Evolutionary conservation across 2,888 invertebrate species (phyloP), one percentile per base, ranked within the genome.

Genomic region (Amphipoea lucens): DNA sequence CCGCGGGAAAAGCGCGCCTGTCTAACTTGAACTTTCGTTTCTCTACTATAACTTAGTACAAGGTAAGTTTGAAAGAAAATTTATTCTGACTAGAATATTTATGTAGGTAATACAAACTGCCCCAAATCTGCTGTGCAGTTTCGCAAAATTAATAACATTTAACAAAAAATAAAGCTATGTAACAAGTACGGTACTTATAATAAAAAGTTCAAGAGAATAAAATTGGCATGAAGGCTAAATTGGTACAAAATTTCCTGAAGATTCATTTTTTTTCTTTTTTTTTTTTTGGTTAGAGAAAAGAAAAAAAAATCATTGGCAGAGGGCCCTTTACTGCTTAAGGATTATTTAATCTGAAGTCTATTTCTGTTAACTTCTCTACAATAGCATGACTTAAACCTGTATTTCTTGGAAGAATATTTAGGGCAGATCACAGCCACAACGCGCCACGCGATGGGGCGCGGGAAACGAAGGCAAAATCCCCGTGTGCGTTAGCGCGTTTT

Each of bases 61-160:
- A 63, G 36, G 17, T 6, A 4, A 4, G 14, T 66, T 66, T 66
- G 14, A 67, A 42, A 9, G 4, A 45, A 67, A 42, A 2, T 17
- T 51, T 14, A 67, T 20, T 67, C 11, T 42, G 68, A 68, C 74
- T 68, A 68, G 68, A 74, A 54, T 42, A 29, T 14, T n/a, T 29
- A 17, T 20, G 20, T 20, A 67, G n/a, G 36, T 48, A n/a, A 42
- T n/a, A n/a, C 14, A 40, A 14, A 23, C 12, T 42, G 4, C 9
- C 20, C 20, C 14, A n/a, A 42, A 17, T n/a, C n/a, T n/a, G 42
- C n/a, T 42, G 40, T 40, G n/a, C n/a, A 42, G n/a, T 67, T 67
- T 67, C 67, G n/a, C 1, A 42, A 67, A 40, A 17, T 29, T 17
- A 63, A 29, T 60, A n/a, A 57, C 7, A 57, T 57, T 57, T 9